Evolutionary conservation across 2,113 vertebrate species (phyloP), one percentile per base, ranked within the genome.

Genomic region (Sceloporus undulatus): DNA sequence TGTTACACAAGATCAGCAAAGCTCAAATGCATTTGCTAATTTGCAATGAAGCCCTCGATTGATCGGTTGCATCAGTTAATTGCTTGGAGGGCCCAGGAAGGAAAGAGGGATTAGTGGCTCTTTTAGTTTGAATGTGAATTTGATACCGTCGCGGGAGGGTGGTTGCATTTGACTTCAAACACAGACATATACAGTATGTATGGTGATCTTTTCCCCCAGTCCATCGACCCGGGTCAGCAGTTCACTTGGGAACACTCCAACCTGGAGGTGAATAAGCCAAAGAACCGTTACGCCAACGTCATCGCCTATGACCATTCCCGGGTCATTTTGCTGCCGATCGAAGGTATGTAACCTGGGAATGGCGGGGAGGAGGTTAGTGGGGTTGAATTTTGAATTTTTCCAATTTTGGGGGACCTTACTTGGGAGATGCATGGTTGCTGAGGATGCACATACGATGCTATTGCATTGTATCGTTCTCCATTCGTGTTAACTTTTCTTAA

Each of bases 241-340:
- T 99, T 99, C 97, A 99, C 99, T 4, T 99, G 99, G 99, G 99
- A 99, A 48, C 98, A 99, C 87, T 99, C 99, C 90, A 99, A 99
- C 97, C 98, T 99, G 81, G 99, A 99, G 86, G 98, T 99, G 92
- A 99, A 99, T 97, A 99, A 99, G 90, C 98, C 98, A 83, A 99
- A 99, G 93, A 99, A 99, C 96, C 98, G 99, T 70, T 99, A 99
- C 0, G 99, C 99, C 18, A 99, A 99, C 56, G 99, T 99, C 93
- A 99, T 99, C 1, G 98, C 99, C 92, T 99, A 99, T 4, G 99
- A 99, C 97, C 99, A 99, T 91, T 99, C 99, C 0, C 98, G 99
- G 0, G 98, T 99, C 95, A 98, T 99, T 94, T 97, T 99, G 94
- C 98, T 98, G 91, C 98, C 98, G 70, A 98, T 99, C 0, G 98